Percentiles rank a stretch among this genome's conserved stretches.
These are phyloP conservation scores for Myiotriccus ornatus DNA, from an alignment of 2,797 vertebrate genomes.

Conservation along the genomic window DNA sequence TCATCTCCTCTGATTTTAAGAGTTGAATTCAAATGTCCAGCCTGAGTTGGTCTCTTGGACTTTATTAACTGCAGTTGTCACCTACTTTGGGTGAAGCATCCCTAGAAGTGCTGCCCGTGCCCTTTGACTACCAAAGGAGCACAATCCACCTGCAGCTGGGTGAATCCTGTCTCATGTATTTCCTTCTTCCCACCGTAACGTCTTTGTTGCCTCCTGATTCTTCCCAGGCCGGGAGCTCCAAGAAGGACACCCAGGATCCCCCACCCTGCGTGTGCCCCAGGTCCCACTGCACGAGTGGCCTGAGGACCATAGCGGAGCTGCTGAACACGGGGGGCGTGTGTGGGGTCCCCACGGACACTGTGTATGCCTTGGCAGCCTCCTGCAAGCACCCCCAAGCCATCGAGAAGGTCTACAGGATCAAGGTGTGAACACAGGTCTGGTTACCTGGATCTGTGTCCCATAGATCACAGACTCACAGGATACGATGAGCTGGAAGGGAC, in stretches of 20 bases:
- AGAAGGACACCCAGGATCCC: neutral
- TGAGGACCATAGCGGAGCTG: conserved; percentile 78
- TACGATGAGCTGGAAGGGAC: neutral
- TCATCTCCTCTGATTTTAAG: neutral
- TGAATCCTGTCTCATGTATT: neutral
- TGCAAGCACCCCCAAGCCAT: conserved; percentile 88
- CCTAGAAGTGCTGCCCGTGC: neutral
- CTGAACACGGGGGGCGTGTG: conserved; percentile 82
- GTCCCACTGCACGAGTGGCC: conserved; percentile 81
- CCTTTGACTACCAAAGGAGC: neutral
- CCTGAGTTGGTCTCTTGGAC: neutral
- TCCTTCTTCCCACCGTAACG: neutral
- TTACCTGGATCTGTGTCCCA: neutral
- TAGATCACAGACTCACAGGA: neutral
- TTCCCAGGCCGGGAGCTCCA: conserved; percentile 22
- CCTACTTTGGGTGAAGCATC: neutral
- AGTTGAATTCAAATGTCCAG: neutral
- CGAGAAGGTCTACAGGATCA: conserved; percentile 72
- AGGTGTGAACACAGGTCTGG: conserved; percentile 2
- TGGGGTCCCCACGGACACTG: conserved; percentile 87
- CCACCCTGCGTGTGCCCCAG: conserved; percentile 72
- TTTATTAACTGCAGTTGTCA: neutral
- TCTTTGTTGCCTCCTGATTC: neutral
- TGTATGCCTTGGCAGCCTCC: conserved; percentile 87
- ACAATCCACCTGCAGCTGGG: rapidly evolving